These are phyloP conservation scores for Brevipalpus yothersi DNA, from an alignment of 1,140 invertebrate genomes.

Conservation along the genomic window DNA sequence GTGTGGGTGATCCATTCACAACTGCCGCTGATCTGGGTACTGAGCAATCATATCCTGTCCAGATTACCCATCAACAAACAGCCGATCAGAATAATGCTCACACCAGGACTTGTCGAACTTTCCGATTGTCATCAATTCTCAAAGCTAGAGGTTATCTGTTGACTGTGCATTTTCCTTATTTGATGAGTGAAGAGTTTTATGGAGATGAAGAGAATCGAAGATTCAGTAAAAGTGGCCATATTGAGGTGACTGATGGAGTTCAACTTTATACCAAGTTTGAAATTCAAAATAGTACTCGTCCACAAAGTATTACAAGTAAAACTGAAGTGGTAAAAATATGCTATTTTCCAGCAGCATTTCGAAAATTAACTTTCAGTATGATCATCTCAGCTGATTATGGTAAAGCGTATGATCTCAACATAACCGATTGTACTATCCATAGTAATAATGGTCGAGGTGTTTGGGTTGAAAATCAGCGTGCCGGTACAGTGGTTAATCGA, in stretches of 20 bases:
- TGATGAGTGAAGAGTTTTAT: slow-evolving; percentile 23
- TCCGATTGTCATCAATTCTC: slow-evolving; percentile 7
- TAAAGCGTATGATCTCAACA: slow-evolving; percentile 62
- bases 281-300: slow-evolving; percentile 41
- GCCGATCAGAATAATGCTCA: neutral
- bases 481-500: slow-evolving; percentile 47
- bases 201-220: slow-evolving; percentile 33
- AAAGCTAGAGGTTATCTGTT: slow-evolving; percentile 18
- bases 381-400: slow-evolving; percentile 37
- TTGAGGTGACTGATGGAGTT: slow-evolving; percentile 48
- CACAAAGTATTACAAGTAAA: slow-evolving; percentile 50
- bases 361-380: slow-evolving; percentile 42
- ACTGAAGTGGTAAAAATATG: slow-evolving; percentile 5
- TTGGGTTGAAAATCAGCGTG: slow-evolving; percentile 53
- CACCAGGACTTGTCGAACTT: slow-evolving; percentile 10
- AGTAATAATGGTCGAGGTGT: slow-evolving; percentile 82
- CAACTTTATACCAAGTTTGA: slow-evolving; percentile 2
- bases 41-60: slow-evolving; percentile 13
- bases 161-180: slow-evolving; percentile 53
- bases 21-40: slow-evolving; percentile 8
- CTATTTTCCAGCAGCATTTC: slow-evolving; percentile 17
- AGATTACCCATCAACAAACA: slow-evolving; percentile 11
- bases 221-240: slow-evolving; percentile 26
- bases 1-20: slow-evolving; percentile 11
- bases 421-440: slow-evolving; percentile 53